Conservation (phyloP, 2,888 invertebrate species). For the Barypeithes pellucidus region DNA sequence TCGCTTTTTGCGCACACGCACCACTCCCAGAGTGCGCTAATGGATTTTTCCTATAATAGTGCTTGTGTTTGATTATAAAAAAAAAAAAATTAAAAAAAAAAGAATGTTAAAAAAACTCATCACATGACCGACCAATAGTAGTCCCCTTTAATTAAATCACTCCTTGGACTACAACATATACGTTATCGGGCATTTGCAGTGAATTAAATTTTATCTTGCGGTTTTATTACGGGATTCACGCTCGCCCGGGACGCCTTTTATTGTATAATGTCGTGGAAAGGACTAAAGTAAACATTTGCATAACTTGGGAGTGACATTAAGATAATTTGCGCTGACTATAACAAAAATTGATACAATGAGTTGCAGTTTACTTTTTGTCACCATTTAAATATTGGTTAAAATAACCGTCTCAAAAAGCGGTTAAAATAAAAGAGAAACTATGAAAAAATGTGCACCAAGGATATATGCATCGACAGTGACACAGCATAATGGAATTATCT, state of each 20-base stretch:
- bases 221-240: slow-evolving; percentile 24
- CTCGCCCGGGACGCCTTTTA: slow-evolving; percentile 20
- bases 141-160: slow-evolving; percentile 40
- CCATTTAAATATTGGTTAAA: neutral
- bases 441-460: too few relatives aligned
- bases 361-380: neutral
- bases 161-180: slow-evolving; percentile 40
- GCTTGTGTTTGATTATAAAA: too few relatives aligned
- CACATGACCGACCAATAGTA: too few relatives aligned
- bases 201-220: slow-evolving; percentile 22
- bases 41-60: too few relatives aligned
- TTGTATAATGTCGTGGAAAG: slow-evolving; percentile 22
- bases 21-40: too few relatives aligned
- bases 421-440: too few relatives aligned
- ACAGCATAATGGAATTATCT: too few relatives aligned
- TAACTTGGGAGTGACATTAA: neutral
- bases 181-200: slow-evolving; percentile 40
- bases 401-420: too few relatives aligned
- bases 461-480: too few relatives aligned
- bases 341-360: neutral
- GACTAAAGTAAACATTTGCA: slow-evolving; percentile 6
- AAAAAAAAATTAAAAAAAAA: too few relatives aligned
- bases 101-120: too few relatives aligned
- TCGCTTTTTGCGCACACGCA: too few relatives aligned
- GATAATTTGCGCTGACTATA: neutral